Conservation (phyloP, 2,888 invertebrate genomes). For the Hyalella azteca region DNA sequence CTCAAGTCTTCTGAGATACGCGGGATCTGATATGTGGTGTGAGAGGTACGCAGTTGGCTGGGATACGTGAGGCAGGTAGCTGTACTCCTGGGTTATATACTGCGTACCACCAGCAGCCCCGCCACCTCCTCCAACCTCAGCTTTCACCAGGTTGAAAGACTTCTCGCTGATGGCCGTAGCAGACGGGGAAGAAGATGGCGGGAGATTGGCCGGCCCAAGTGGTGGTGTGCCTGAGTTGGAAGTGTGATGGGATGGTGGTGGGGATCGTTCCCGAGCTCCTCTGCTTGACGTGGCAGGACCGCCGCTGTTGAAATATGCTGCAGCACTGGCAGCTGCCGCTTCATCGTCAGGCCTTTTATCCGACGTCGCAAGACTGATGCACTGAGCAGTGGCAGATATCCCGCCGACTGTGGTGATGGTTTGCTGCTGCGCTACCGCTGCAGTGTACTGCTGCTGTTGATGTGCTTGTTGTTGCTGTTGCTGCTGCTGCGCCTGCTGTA, state of each 20-base stretch:
- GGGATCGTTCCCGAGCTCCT: slow-evolving; percentile 40
- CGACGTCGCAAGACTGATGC: background rate
- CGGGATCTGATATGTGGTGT: slow-evolving; percentile 55
- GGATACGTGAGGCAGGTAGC: slow-evolving; percentile 52
- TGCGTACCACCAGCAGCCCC: slow-evolving; percentile 38
- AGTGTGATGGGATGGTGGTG: slow-evolving; percentile 45
- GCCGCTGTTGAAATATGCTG: slow-evolving; percentile 44
- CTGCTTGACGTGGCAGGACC: slow-evolving; percentile 3
- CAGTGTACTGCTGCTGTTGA: slow-evolving; percentile 25
- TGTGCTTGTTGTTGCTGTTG: slow-evolving; percentile 40
- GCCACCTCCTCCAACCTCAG: slow-evolving; percentile 42
- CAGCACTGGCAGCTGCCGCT: slow-evolving; percentile 22
- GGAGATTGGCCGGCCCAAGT: slow-evolving; percentile 51
- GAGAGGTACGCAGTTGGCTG: slow-evolving; percentile 51
- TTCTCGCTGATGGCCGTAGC: slow-evolving; percentile 50
- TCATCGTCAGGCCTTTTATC: slow-evolving; percentile 42
- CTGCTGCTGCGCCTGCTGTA: slow-evolving; percentile 16
- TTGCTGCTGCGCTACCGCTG: slow-evolving; percentile 19
- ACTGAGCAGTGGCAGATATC: background rate
- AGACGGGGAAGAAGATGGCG: slow-evolving; percentile 53
- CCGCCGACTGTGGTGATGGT: background rate
- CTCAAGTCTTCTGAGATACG: slow-evolving; percentile 53
- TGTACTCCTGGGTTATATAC: slow-evolving; percentile 55
- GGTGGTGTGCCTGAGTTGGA: slow-evolving; percentile 56
- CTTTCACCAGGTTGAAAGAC: slow-evolving; percentile 54